These are phyloP conservation scores for Strix uralensis DNA, from an alignment of 2,113 vertebrate species.

Conservation along the genomic window DNA sequence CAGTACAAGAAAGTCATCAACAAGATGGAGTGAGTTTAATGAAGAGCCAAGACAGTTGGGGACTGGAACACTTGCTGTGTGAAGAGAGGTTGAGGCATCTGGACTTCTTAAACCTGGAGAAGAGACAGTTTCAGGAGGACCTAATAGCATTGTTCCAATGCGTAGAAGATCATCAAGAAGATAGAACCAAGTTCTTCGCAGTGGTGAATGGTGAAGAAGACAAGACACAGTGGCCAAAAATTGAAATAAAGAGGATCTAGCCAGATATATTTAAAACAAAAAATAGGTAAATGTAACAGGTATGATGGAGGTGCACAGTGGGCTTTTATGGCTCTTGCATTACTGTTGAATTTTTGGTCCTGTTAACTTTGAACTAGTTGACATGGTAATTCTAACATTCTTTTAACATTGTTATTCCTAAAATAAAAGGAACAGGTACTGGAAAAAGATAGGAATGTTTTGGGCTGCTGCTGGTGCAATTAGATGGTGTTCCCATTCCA, in stretches of 20 bases:
- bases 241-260: background rate
- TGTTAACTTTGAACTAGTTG: background rate
- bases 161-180: background rate
- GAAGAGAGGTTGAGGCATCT: background rate
- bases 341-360: background rate
- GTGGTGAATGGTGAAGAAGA: background rate
- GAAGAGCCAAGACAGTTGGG: background rate
- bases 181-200: background rate
- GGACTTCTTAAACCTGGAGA: background rate
- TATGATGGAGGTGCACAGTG: background rate
- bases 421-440: background rate
- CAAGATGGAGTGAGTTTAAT: background rate
- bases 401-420: background rate
- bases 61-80: background rate
- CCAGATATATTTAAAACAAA: background rate
- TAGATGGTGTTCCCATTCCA: background rate
- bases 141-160: background rate
- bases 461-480: background rate
- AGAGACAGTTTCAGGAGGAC: background rate
- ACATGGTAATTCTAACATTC: background rate
- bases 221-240: background rate
- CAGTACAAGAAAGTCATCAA: background rate
- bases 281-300: background rate
- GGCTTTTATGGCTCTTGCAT: background rate
- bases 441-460: background rate